Conservation (phyloP, 2,113 vertebrate species). For the Crypturellus undulatus region DNA sequence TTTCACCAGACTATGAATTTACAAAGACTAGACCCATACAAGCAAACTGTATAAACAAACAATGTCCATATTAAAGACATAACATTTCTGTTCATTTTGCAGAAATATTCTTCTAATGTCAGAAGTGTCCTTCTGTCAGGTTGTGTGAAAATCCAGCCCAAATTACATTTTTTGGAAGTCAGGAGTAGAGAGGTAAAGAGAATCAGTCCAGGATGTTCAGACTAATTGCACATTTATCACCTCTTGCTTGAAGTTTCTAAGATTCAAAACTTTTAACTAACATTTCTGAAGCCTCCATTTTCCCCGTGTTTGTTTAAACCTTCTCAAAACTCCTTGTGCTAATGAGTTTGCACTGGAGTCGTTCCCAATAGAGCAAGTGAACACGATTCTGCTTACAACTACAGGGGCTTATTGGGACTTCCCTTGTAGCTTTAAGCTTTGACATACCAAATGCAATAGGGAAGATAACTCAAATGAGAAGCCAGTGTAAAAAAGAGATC, state of each 20-base stretch:
- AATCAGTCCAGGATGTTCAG: neutral
- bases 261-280: neutral
- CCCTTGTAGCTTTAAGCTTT: neutral
- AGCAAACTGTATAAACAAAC: neutral
- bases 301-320: neutral
- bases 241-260: neutral
- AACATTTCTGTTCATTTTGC: neutral
- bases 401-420: neutral
- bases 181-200: neutral
- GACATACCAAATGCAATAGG: neutral
- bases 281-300: neutral
- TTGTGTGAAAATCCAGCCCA: neutral
- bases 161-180: neutral
- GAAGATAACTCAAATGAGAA: neutral
- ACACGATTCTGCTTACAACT: fast-evolving
- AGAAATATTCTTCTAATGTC: neutral
- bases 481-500: neutral
- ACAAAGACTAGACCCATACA: neutral
- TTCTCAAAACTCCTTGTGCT: neutral
- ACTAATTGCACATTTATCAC: neutral
- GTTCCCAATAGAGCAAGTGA: neutral
- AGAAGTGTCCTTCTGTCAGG: neutral
- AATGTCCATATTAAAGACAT: neutral
- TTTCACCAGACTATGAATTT: neutral
- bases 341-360: neutral